Evolutionary conservation across 1,140 invertebrate genomes (phyloP).

Genomic region (Danaus plexippus): DNA sequence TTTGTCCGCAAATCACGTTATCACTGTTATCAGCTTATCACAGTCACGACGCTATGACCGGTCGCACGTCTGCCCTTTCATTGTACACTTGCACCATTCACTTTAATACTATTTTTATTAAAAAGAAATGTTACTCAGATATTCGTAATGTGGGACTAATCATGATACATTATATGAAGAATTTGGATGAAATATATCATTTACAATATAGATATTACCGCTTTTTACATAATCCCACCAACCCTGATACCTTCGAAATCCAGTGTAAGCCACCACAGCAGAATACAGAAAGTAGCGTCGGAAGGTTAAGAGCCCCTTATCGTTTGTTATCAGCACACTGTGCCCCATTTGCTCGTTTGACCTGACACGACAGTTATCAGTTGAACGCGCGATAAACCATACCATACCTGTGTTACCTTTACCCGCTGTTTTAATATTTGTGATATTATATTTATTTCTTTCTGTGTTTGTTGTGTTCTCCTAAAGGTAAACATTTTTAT

Average conservation of each 20-base stretch:
- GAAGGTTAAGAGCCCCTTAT: conserved; percentile 71
- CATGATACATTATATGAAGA: too few relatives aligned
- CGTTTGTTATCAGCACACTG: conserved; percentile 59
- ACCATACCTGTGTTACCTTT: conserved; percentile 55
- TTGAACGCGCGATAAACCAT: conserved; percentile 57
- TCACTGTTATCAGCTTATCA: conserved; percentile 47
- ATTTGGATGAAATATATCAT: too few relatives aligned
- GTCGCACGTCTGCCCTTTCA: conserved; percentile 32
- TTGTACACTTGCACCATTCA: conserved; percentile 14
- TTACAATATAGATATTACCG: too few relatives aligned
- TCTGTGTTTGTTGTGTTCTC: conserved; percentile 5
- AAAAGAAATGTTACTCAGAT: too few relatives aligned
- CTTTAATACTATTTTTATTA: conserved; percentile 2
- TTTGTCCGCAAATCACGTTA: conserved; percentile 45
- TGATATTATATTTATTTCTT: conserved; percentile 4
- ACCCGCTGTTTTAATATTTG: conserved; percentile 18
- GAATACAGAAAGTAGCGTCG: conserved; percentile 36
- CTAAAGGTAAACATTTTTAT: too few relatives aligned
- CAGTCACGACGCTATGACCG: conserved; percentile 51
- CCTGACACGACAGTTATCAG: conserved; percentile 69
- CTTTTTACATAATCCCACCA: neutral
- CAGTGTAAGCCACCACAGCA: neutral
- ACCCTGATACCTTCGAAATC: conserved; percentile 24
- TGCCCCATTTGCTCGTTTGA: conserved; percentile 69
- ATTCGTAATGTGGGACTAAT: too few relatives aligned